Percentiles rank a stretch among this genome's conserved stretches.
Evolutionary conservation across 2,797 vertebrate species (phyloP).

Genomic region (Arrhamphus sclerolepis): DNA sequence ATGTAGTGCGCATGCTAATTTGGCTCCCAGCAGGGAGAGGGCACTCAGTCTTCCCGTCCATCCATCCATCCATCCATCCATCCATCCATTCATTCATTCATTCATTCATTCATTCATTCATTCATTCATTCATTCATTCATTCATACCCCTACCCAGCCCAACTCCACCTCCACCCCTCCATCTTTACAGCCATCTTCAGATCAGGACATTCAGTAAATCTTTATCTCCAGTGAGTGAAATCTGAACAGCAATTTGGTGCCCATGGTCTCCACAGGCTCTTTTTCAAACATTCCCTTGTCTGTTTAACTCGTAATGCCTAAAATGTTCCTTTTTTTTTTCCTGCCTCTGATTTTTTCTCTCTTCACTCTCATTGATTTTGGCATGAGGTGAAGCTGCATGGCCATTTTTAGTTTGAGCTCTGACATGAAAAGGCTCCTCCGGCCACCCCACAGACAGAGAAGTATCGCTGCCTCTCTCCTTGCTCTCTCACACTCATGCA

Average conservation of each 20-base stretch:
- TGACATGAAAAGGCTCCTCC: slow-evolving; percentile 45
- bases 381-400: slow-evolving; percentile 18
- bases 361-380: slow-evolving; percentile 18
- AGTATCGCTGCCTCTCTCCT: slow-evolving; percentile 27
- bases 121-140: slow-evolving; percentile 22
- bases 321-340: slow-evolving; percentile 16
- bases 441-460: slow-evolving; percentile 30
- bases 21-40: slow-evolving; percentile 49
- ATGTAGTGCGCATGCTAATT: slow-evolving; percentile 65
- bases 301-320: slow-evolving; percentile 28
- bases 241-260: slow-evolving; percentile 11
- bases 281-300: slow-evolving; percentile 36
- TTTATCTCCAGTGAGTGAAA: slow-evolving; percentile 31
- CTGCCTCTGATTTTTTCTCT: slow-evolving; percentile 1
- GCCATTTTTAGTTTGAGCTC: slow-evolving; percentile 23
- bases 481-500: slow-evolving; percentile 5
- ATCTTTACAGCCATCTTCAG: slow-evolving; percentile 46
- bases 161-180: slow-evolving; percentile 8
- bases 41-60: slow-evolving; percentile 43
- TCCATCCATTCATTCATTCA: too few relatives aligned
- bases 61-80: too few relatives aligned
- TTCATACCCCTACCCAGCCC: slow-evolving; percentile 35
- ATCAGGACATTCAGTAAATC: slow-evolving; percentile 55
- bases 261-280: slow-evolving; percentile 2
- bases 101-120: too few relatives aligned